Base-by-base conservation (phyloP, 2,797 vertebrate genomes). In the Crax fasciolata region DNA sequence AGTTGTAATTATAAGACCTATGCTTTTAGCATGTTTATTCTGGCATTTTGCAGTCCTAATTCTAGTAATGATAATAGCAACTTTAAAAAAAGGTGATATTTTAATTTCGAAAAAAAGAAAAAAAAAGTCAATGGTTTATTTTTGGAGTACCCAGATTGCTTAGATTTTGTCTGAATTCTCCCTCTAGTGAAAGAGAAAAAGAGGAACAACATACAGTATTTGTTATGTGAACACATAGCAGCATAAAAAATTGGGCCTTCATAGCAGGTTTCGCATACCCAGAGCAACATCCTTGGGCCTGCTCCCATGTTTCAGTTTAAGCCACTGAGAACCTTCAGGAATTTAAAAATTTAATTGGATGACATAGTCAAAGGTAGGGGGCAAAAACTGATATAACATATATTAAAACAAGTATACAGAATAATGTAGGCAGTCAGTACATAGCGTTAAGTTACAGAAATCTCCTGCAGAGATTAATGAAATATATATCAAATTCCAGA, bases 21-120 rank as follows among this genome's bases (percentile, higher is more conserved):
- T 52, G 48, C 35, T 94, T 94, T 80, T 82, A 77, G 21, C 44
- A 30, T 86, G 62, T 52, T 94, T 95, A 57, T 62, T 92, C 93
- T 84, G 77, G 21, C 46, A 93, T 90, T 96, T 93, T 70, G 54
- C 70, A 84, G 65, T 75, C 43, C 23, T 77, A 77, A 74, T 61
- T 89, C 66, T 68, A 91, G 62, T 79, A 84, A 51, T 54, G 39
- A 66, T 55, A 82, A 78, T 73, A 96, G 82, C 85, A 83, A 79
- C 6, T 27, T 59, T 11, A 46, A 74, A 81, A 51, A 41, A 19
- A 63, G 13, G 20, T 71, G 23, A 78, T 89, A 81, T 17, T 8
- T 81, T 76, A 72, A 67, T 19, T 68, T 58, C 35, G 38, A 35
- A 35, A 16, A n/a, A 93, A 67, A 93, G 84, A 15, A 32, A 95